A percentile compares a stretch with the other conserved stretches of the same genome.
Evolutionary conservation across 2,113 vertebrate species (phyloP).

Genomic region (Ophiodon elongatus): DNA sequence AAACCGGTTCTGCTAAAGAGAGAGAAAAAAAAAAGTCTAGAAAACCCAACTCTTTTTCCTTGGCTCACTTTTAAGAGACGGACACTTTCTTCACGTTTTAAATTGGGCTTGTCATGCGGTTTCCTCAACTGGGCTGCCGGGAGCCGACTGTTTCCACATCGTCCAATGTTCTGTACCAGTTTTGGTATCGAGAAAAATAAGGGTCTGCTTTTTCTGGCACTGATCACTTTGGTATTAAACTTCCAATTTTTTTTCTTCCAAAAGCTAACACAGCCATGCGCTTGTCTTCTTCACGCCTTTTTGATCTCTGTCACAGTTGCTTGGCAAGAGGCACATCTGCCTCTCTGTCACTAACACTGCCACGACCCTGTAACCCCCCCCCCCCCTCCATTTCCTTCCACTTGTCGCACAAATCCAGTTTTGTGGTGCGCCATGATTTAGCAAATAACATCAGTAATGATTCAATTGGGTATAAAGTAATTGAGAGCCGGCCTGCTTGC

Average conservation of each 20-base stretch:
- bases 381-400: not conserved
- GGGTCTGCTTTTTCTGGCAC: constrained; percentile 74
- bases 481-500: constrained; percentile 79
- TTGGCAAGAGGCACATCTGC: constrained; percentile 75
- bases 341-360: constrained; percentile 43
- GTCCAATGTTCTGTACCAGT: constrained; percentile 68
- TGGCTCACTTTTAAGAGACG: constrained; percentile 74
- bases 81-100: constrained; percentile 78
- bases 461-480: constrained; percentile 83
- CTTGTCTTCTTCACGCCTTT: constrained; percentile 77
- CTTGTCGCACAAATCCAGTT: constrained; percentile 65
- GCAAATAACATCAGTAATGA: constrained; percentile 84
- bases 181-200: constrained; percentile 68
- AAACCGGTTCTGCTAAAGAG: constrained; percentile 67
- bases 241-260: constrained; percentile 45
- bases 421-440: constrained; percentile 72
- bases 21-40: constrained; percentile 19
- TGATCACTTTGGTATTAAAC: constrained; percentile 70
- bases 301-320: constrained; percentile 79
- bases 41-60: constrained; percentile 66
- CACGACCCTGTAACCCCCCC: constrained; percentile 42
- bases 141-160: constrained; percentile 74
- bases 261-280: constrained; percentile 60
- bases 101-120: constrained; percentile 82
- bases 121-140: constrained; percentile 76